Base-by-base conservation (phyloP, 2,797 vertebrate species). In the Lophotriccus pileatus region DNA sequence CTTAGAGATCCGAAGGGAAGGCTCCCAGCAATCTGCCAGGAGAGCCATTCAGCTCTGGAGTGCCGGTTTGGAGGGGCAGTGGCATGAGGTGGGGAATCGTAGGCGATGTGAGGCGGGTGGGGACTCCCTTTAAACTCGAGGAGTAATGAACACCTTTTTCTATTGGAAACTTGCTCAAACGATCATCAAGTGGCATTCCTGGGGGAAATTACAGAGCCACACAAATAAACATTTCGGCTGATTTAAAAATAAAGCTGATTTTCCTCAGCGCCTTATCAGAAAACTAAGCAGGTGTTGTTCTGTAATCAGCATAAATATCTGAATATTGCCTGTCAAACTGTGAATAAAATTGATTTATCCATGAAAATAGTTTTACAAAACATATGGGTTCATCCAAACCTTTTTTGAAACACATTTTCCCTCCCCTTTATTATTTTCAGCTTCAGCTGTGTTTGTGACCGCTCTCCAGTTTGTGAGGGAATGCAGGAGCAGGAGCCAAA, bases 1-100 rank as follows among this genome's bases (percentile, higher is more conserved):
- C 68, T 70, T 37, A 60, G 23, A 68, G 53, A 77, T 55, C 25
- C 1, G 0, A 83, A 85, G 76, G 78, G 64, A 90, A 89, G 69
- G 85, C 62, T 93, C 74, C 91, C 86, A 95, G 77, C 68, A 90
- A 37, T 56, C 70, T 90, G 84, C 74, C 74, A 93, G 82, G 49
- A 90, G 63, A 84, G 68, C 37, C 81, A 77, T 80, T 90, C 81
- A 84, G 17, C 47, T 44, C 72, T 92, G 74, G 66, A 89, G 89
- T 66, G 44, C 63, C 46, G 56, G 3, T 74, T 79, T 93, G 86
- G 67, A 94, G 70, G 87, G 85, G 84, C n/a, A 44, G 12, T 27
- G 62, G 46, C 62, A 55, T 67, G 69, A 92, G 59, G 32, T 70
- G 47, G 44, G 37, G 46, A 86, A 73, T 44, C 15, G 1, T 85